Percentiles rank a stretch among this genome's conserved stretches.
Evolutionary conservation across 2,888 invertebrate genomes (phyloP).

Genomic region (Creontiades dilutus): DNA sequence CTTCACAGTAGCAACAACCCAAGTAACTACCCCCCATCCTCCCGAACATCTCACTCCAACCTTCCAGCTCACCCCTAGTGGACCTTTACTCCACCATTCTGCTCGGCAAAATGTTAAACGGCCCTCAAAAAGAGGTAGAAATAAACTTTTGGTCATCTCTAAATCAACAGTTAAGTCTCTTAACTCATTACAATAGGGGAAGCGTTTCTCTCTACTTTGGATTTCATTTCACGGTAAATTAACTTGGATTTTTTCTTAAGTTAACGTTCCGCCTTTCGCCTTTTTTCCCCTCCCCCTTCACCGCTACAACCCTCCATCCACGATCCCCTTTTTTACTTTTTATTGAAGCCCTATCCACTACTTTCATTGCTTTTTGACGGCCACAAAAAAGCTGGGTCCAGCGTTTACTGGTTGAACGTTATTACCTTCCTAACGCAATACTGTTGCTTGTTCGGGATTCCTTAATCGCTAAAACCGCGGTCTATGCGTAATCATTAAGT

Average conservation of each 20-base stretch:
- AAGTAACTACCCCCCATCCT: too few relatives aligned
- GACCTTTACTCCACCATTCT: background rate
- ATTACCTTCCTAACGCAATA: background rate
- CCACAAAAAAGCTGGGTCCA: background rate
- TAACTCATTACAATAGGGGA: conserved; percentile 59
- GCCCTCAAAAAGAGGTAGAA: conserved; percentile 53
- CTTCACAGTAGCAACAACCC: conserved; percentile 37
- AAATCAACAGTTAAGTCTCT: conserved; percentile 64
- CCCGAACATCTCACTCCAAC: too few relatives aligned
- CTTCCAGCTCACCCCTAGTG: too few relatives aligned
- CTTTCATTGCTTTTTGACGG: conserved; percentile 63
- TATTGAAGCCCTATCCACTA: conserved; percentile 44
- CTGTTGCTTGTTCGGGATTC: too few relatives aligned
- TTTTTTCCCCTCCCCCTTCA: background rate
- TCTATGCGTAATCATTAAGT: too few relatives aligned
- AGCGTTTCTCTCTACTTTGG: conserved; percentile 45
- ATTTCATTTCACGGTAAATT: conserved; percentile 67
- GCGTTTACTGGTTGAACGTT: background rate
- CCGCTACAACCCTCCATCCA: background rate
- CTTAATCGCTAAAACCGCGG: too few relatives aligned
- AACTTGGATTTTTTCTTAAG: conserved; percentile 62
- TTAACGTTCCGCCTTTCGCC: background rate
- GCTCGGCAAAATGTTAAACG: conserved; percentile 53
- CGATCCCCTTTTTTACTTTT: conserved; percentile 4
- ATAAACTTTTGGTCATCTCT: conserved; percentile 59